These are phyloP conservation scores for Ancistrus triradiatus DNA, from an alignment of 2,113 vertebrate genomes.

Conservation along the genomic window DNA sequence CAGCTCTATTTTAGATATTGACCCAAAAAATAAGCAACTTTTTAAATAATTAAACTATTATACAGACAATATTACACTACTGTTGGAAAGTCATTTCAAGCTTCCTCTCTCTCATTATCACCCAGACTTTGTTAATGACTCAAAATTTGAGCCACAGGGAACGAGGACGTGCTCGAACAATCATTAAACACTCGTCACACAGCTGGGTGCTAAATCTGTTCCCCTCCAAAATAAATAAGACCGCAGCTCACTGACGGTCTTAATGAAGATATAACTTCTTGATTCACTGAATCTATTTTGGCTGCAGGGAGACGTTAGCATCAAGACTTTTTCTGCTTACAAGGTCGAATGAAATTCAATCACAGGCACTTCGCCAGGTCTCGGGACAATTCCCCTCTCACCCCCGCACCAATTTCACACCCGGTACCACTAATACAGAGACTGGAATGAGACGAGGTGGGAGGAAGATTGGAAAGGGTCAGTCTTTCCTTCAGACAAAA, in stretches of 20 bases:
- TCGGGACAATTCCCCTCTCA: slow-evolving; percentile 18
- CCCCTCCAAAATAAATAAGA: neutral
- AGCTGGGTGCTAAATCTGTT: neutral
- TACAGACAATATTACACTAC: no score
- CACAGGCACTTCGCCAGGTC: neutral
- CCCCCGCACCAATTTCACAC: slow-evolving; percentile 8
- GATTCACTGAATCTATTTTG: neutral
- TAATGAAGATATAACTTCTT: slow-evolving; percentile 8
- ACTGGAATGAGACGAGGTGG: slow-evolving; percentile 26
- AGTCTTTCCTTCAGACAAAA: neutral
- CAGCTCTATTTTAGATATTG: no score
- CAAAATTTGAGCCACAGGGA: neutral
- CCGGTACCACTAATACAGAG: neutral
- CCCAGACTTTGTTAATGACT: neutral
- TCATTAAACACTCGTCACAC: slow-evolving; percentile 18
- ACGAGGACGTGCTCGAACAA: neutral
- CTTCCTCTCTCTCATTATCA: neutral
- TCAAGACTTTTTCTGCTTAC: slow-evolving; percentile 24
- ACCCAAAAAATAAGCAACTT: no score
- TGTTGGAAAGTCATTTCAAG: no score
- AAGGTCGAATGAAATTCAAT: slow-evolving; percentile 38
- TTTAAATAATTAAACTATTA: no score
- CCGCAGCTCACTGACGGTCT: neutral
- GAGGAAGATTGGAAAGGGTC: slow-evolving; percentile 18
- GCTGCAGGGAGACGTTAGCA: neutral